Evolutionary conservation across 2,113 vertebrate species (phyloP).

Genomic region (Labeo rohita): DNA sequence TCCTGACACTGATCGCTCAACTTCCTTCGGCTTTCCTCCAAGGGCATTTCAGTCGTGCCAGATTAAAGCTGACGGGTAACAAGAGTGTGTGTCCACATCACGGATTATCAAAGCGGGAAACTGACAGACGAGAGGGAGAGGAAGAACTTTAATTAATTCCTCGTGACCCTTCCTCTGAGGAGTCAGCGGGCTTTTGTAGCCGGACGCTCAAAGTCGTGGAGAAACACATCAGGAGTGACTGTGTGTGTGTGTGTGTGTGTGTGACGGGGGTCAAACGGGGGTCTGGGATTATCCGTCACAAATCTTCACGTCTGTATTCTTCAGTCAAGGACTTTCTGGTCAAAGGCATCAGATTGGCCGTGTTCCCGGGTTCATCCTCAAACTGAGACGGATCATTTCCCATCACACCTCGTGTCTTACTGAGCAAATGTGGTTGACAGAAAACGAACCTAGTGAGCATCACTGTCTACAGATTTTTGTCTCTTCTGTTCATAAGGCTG

Average conservation of each 20-base stretch:
- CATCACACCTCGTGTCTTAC: neutral
- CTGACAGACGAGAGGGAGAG: conserved; percentile 43
- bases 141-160: conserved; percentile 70
- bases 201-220: conserved; percentile 70
- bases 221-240: conserved; percentile 46
- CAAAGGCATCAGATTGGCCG: conserved; percentile 78
- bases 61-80: conserved; percentile 78
- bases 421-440: neutral
- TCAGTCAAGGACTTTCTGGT: conserved; percentile 77
- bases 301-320: conserved; percentile 76
- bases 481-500: neutral
- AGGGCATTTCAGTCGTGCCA: conserved; percentile 77
- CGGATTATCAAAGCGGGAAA: conserved; percentile 78
- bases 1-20: conserved; percentile 48
- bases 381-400: conserved; percentile 45
- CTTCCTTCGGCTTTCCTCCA: conserved; percentile 58
- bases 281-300: conserved; percentile 76
- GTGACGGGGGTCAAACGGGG: conserved; percentile 66
- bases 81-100: conserved; percentile 71
- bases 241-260: neutral
- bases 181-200: conserved; percentile 72
- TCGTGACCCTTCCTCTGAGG: conserved; percentile 68
- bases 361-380: conserved; percentile 69
- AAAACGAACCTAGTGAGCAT: neutral
- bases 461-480: no score